These are phyloP conservation scores for Diadromus collaris DNA, from an alignment of 2,888 invertebrate species.

Conservation along the genomic window DNA sequence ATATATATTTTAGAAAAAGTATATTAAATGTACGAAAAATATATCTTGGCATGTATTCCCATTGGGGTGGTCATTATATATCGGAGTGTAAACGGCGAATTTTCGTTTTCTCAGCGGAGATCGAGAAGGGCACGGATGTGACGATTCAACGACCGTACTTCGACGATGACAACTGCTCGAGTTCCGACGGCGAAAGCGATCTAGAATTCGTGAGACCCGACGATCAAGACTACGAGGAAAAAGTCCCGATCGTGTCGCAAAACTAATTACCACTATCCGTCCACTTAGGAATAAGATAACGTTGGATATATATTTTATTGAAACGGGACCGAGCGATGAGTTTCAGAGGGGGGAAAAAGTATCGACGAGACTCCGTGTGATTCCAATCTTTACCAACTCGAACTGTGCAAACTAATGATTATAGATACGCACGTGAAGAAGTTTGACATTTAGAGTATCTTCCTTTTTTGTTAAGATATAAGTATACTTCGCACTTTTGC, in stretches of 20 bases:
- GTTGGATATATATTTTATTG: conserved; percentile 29
- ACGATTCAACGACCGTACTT: conserved; percentile 85
- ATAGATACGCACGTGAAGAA: conserved; percentile 1
- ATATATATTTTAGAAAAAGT: no score
- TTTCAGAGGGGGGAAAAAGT: not conserved
- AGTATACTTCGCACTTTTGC: conserved; percentile 15
- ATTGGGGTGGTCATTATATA: not conserved
- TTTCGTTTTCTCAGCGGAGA: conserved; percentile 43
- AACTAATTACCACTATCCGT: conserved; percentile 49
- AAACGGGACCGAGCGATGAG: conserved; percentile 23
- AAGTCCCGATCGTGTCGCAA: conserved; percentile 60
- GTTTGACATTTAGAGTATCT: conserved; percentile 4
- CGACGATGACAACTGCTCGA: conserved; percentile 84
- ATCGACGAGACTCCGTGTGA: conserved; percentile 19
- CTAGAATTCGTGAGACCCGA: conserved; percentile 81
- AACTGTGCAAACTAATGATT: conserved; percentile 5
- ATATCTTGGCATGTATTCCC: no score
- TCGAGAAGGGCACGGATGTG: conserved; percentile 60
- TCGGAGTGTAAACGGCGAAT: not conserved
- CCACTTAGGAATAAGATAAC: conserved; percentile 38
- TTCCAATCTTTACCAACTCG: conserved; percentile 1
- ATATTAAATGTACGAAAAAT: no score
- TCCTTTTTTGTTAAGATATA: not conserved
- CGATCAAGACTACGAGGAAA: conserved; percentile 70
- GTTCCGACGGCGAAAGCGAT: conserved; percentile 83